phyloP scores from a whole-genome alignment of 2,888 invertebrate genomes.

The Prionchulus punctatus region DNA sequence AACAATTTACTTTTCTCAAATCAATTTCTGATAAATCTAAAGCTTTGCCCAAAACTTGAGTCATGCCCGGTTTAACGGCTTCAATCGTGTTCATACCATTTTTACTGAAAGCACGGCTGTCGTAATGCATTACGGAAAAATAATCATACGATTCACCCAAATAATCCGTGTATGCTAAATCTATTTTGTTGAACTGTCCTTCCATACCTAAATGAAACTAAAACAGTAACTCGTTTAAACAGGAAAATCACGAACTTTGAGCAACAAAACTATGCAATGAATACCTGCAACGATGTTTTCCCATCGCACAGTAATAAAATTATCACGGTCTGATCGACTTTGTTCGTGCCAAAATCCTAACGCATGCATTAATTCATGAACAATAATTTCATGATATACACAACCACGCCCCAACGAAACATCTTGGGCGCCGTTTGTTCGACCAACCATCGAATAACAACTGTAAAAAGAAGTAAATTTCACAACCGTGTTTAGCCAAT shows the following conservation, averaged over 20 bases:
- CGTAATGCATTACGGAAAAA: constrained; percentile 26
- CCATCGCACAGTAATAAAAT: constrained; percentile 7
- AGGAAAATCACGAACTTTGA: not conserved
- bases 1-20: constrained; percentile 28
- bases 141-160: constrained; percentile 30
- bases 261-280: not conserved
- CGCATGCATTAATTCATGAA: constrained; percentile 27
- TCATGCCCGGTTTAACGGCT: constrained; percentile 20
- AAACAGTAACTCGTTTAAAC: too few species aligned
- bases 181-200: constrained; percentile 27
- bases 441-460: constrained; percentile 30
- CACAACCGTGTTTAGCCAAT: not conserved
- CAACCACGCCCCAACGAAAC: constrained; percentile 23
- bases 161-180: constrained; percentile 19
- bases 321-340: constrained; percentile 19
- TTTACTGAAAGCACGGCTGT: constrained; percentile 27
- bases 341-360: constrained; percentile 30
- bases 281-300: constrained; percentile 10
- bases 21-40: constrained; percentile 25
- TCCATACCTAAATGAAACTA: constrained; percentile 29
- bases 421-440: constrained; percentile 27
- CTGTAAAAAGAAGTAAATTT: constrained; percentile 14
- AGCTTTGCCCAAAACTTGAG: constrained; percentile 26
- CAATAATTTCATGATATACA: constrained; percentile 29
- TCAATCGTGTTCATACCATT: constrained; percentile 30